Evolutionary conservation across 2,797 vertebrate species (phyloP).

Genomic region (Todus mexicanus): DNA sequence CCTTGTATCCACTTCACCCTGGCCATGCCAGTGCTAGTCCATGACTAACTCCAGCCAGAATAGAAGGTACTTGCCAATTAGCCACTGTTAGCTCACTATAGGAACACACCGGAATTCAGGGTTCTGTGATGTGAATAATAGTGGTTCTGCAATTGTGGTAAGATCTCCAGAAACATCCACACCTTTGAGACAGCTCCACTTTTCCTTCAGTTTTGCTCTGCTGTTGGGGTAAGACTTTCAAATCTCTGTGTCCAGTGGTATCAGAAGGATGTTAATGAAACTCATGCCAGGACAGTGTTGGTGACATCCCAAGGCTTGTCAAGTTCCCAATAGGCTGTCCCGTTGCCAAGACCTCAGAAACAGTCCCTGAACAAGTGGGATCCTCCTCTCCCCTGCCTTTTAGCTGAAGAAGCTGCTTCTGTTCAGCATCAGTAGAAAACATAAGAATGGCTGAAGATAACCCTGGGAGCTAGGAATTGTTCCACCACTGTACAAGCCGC

Average conservation of each 20-base stretch:
- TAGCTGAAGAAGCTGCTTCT: background rate
- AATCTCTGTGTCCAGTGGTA: too few species aligned
- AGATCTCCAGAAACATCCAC: background rate
- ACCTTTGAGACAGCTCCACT: background rate
- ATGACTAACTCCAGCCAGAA: background rate
- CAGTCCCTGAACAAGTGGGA: background rate
- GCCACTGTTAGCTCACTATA: accelerated
- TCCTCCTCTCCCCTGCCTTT: background rate
- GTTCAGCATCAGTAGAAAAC: background rate
- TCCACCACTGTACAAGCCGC: background rate
- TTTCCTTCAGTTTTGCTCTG: background rate
- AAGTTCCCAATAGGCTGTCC: background rate
- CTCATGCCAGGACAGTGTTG: background rate
- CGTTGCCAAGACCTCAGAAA: background rate
- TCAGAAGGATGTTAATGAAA: background rate
- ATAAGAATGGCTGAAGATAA: background rate
- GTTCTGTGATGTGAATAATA: background rate
- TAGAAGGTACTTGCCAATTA: background rate
- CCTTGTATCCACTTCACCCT: background rate
- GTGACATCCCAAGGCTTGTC: background rate
- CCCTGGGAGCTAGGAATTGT: background rate
- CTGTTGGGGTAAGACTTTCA: background rate
- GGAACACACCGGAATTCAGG: accelerated
- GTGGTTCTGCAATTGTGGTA: background rate
- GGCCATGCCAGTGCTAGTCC: background rate